A percentile compares a stretch with the other conserved stretches of the same genome.
These are phyloP conservation scores for Trypoxylus dichotomus DNA, from an alignment of 1,140 invertebrate species.

Conservation along the genomic window DNA sequence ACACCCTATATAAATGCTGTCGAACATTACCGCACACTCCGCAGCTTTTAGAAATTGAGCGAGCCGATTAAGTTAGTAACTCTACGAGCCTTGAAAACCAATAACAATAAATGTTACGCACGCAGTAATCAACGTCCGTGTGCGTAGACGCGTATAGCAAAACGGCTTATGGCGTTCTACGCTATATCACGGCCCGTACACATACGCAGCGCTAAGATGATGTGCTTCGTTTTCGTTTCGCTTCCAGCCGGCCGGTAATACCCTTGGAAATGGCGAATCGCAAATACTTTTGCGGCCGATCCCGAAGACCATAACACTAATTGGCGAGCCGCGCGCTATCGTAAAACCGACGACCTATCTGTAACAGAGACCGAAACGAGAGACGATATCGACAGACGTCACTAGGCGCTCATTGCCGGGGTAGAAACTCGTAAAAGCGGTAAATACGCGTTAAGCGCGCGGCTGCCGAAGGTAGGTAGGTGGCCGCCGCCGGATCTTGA, in stretches of 20 bases:
- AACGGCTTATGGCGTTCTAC: neutral
- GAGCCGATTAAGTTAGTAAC: slow-evolving; percentile 3
- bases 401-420: slow-evolving; percentile 12
- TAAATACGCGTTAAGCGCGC: slow-evolving; percentile 2
- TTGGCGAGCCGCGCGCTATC: neutral
- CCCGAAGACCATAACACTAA: slow-evolving; percentile 22
- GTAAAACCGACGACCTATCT: slow-evolving; percentile 23
- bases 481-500: neutral
- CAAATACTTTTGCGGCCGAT: slow-evolving; percentile 22
- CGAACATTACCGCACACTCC: neutral
- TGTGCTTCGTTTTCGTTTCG: neutral
- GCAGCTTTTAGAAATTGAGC: neutral
- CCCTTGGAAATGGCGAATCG: slow-evolving; percentile 4
- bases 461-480: neutral
- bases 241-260: neutral
- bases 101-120: slow-evolving; percentile 24
- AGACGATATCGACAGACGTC: slow-evolving; percentile 13
- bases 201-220: neutral
- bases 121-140: slow-evolving; percentile 10
- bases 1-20: neutral
- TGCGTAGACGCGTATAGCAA: neutral
- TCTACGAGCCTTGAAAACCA: neutral
- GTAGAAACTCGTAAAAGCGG: neutral
- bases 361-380: neutral
- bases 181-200: neutral